These are phyloP conservation scores for Limnodromus scolopaceus DNA, from an alignment of 2,797 vertebrate species.

Conservation along the genomic window DNA sequence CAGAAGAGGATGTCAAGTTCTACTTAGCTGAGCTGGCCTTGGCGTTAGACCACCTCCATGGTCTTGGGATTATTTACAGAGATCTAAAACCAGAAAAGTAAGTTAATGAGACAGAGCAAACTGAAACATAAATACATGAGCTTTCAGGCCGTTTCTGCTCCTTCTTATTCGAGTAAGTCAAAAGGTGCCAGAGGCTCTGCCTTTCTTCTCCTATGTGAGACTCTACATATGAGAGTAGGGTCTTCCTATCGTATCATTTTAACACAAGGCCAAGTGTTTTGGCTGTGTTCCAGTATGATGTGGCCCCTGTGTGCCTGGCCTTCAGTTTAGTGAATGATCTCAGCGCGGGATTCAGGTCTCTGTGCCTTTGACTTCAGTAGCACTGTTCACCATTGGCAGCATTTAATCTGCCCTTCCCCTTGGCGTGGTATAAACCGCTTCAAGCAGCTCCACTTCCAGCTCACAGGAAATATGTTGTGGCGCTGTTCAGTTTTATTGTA, in stretches of 20 bases:
- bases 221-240: fast-evolving
- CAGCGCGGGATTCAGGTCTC: not conserved
- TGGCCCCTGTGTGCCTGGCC: not conserved
- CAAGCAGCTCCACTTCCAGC: not conserved
- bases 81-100: constrained; percentile 98
- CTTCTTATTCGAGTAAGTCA: not conserved
- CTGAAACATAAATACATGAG: not conserved
- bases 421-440: not conserved
- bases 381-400: not conserved
- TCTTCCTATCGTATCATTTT: not conserved
- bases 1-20: constrained; percentile 98
- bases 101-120: not conserved
- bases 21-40: constrained; percentile 96
- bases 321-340: not conserved
- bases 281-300: not conserved
- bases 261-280: not conserved
- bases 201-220: not conserved
- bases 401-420: not conserved
- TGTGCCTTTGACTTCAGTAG: not conserved
- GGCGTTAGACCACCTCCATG: constrained; percentile 94
- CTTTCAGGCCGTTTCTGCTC: not conserved
- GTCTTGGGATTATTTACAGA: constrained; percentile 96
- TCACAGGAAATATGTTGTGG: fast-evolving
- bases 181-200: not conserved
- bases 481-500: not conserved